phyloP scores from a whole-genome alignment of 2,797 vertebrate genomes.

The Sternarchorhynchus goeldii region DNA sequence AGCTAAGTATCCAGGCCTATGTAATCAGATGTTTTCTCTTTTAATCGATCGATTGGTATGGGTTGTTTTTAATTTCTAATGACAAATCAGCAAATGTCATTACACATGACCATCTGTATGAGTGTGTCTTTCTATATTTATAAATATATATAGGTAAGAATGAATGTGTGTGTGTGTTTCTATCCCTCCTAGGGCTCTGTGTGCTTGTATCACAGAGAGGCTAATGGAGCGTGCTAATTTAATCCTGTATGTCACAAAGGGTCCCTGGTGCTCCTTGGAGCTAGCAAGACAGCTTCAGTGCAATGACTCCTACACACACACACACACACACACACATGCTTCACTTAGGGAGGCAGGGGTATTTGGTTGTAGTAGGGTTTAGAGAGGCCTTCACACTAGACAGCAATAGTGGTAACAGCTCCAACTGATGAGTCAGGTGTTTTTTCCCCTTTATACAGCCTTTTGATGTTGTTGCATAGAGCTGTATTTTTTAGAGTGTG shows the following conservation, averaged over 20 bases:
- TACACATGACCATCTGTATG: no score
- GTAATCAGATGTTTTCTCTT: no score
- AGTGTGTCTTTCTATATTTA: background rate
- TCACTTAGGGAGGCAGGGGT: no score
- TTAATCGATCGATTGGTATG: no score
- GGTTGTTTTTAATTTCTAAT: no score
- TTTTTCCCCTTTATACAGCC: no score
- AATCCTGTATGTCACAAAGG: constrained; percentile 55
- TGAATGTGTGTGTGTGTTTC: constrained; percentile 22
- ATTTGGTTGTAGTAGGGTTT: no score
- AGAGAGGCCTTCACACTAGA: no score
- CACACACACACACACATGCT: constrained; percentile 21
- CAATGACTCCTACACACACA: constrained; percentile 16
- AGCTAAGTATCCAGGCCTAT: no score
- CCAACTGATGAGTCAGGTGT: no score
- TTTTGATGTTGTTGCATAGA: background rate
- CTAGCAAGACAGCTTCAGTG: constrained; percentile 32
- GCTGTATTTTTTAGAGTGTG: background rate
- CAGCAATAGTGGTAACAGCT: no score
- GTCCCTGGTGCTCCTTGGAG: constrained; percentile 30
- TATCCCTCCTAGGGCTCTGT: constrained; percentile 32
- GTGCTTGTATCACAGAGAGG: constrained; percentile 47
- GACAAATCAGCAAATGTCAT: no score
- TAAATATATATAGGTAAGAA: background rate
- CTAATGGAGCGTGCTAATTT: constrained; percentile 56